A percentile compares a stretch with the other conserved stretches of the same genome.
phyloP scores from a whole-genome alignment of 2,113 vertebrate genomes.

The Laticauda laticaudata region DNA sequence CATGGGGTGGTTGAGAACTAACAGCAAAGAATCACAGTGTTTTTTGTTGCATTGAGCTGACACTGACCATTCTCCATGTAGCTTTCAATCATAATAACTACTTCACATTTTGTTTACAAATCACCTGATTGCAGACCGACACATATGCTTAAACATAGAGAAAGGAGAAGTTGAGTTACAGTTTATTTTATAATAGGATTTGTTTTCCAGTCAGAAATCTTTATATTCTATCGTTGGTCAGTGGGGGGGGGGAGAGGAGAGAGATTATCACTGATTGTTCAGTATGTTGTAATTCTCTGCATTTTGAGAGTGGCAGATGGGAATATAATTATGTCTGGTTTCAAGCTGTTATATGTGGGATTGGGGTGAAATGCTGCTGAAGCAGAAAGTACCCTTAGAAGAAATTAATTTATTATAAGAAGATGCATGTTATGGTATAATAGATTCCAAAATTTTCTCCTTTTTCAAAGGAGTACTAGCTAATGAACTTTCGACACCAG shows the following conservation, averaged over 20 bases:
- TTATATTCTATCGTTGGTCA: neutral
- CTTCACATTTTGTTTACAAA: neutral
- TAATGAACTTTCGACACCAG: neutral
- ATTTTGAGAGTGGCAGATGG: neutral
- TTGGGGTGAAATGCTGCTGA: neutral
- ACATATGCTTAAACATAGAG: neutral
- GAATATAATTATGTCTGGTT: neutral
- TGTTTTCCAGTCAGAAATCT: neutral
- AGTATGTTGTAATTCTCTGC: neutral
- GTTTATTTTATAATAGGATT: neutral
- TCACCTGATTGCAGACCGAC: neutral
- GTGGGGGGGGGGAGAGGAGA: rapidly evolving
- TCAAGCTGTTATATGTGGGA: neutral
- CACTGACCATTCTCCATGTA: too few relatives aligned
- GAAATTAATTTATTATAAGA: neutral
- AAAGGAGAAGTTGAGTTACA: neutral
- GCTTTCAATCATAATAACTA: neutral
- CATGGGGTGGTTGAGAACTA: neutral
- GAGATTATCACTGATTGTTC: neutral
- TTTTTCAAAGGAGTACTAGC: neutral
- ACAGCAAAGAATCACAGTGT: neutral
- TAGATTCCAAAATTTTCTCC: neutral
- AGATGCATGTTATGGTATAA: neutral
- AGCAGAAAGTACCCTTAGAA: neutral
- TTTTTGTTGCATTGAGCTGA: neutral